These are phyloP conservation scores for Ligdia adustata DNA, from an alignment of 2,888 invertebrate species.

Conservation along the genomic window DNA sequence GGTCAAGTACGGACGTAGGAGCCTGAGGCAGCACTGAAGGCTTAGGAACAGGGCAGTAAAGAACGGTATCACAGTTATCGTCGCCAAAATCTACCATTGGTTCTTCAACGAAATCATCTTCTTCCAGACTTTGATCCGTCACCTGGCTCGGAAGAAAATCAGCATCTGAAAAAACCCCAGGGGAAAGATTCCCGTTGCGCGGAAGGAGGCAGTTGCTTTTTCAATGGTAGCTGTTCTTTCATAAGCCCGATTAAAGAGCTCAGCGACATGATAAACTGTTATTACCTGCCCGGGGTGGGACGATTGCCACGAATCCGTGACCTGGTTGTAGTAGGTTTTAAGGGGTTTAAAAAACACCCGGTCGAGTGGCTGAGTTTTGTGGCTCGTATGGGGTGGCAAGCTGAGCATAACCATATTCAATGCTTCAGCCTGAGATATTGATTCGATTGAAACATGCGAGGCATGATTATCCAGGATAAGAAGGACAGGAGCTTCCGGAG, in stretches of 20 bases:
- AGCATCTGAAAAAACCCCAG: constrained; percentile 2
- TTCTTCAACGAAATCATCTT: neutral
- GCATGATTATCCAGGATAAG: constrained; percentile 5
- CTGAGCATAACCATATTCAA: constrained; percentile 9
- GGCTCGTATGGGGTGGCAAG: constrained; percentile 12
- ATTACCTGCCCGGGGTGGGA: constrained; percentile 9
- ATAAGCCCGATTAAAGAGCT: constrained; percentile 9
- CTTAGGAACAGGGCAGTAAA: neutral
- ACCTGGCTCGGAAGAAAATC: constrained; percentile 3
- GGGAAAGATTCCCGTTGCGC: constrained; percentile 9
- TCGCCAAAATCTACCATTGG: neutral
- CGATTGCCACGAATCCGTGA: constrained; percentile 3
- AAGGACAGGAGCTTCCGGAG: constrained; percentile 5
- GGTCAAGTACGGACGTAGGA: constrained; percentile 6
- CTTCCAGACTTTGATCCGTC: neutral
- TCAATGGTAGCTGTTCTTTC: constrained; percentile 12
- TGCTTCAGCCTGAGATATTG: neutral
- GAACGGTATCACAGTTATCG: constrained; percentile 3
- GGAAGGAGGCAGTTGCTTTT: constrained; percentile 11
- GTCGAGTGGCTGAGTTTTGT: constrained; percentile 15
- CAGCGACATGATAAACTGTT: constrained; percentile 10
- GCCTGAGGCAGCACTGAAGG: constrained; percentile 9
- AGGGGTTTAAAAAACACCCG: neutral
- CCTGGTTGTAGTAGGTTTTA: constrained; percentile 3
- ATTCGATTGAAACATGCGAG: constrained; percentile 5